phyloP scores from a whole-genome alignment of 2,797 vertebrate species.

The Lophius americanus region DNA sequence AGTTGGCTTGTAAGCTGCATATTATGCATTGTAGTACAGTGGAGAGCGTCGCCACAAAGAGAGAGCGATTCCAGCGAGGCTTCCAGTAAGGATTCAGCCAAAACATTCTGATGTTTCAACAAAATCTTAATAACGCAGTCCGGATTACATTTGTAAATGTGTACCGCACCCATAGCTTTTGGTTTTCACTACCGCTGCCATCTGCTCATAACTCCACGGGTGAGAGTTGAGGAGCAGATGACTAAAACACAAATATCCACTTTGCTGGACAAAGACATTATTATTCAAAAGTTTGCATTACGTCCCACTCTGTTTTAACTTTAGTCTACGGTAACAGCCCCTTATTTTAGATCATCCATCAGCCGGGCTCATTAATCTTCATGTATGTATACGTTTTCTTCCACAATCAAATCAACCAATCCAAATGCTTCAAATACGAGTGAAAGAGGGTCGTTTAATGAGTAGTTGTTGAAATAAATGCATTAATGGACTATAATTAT shows the following conservation, averaged over 20 bases:
- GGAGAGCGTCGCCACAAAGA: slow-evolving; percentile 50
- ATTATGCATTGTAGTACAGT: slow-evolving; percentile 33
- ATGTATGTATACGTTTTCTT: slow-evolving; percentile 18
- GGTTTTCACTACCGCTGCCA: slow-evolving; percentile 59
- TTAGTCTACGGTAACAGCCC: slow-evolving; percentile 20
- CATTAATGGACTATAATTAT: slow-evolving; percentile 62
- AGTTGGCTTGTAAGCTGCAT: slow-evolving; percentile 52
- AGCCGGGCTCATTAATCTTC: slow-evolving; percentile 37
- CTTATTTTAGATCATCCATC: slow-evolving; percentile 46
- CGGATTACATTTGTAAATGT: slow-evolving; percentile 47
- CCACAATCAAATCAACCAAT: slow-evolving; percentile 36
- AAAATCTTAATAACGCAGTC: slow-evolving; percentile 29
- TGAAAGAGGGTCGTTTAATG: slow-evolving; percentile 50
- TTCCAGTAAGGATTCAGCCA: slow-evolving; percentile 26
- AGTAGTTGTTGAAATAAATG: slow-evolving; percentile 70
- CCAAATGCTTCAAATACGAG: slow-evolving; percentile 15
- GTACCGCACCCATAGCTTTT: slow-evolving; percentile 61
- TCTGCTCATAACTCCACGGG: slow-evolving; percentile 39
- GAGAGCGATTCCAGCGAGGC: slow-evolving; percentile 46
- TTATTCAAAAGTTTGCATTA: slow-evolving; percentile 35
- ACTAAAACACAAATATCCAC: slow-evolving; percentile 44
- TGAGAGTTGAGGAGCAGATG: slow-evolving; percentile 49
- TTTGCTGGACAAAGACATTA: slow-evolving; percentile 38
- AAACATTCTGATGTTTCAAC: slow-evolving; percentile 34
- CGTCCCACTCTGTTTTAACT: slow-evolving; percentile 33